Evolutionary conservation across 2,113 vertebrate genomes (phyloP).

Genomic region (Ovibos moschatus): DNA sequence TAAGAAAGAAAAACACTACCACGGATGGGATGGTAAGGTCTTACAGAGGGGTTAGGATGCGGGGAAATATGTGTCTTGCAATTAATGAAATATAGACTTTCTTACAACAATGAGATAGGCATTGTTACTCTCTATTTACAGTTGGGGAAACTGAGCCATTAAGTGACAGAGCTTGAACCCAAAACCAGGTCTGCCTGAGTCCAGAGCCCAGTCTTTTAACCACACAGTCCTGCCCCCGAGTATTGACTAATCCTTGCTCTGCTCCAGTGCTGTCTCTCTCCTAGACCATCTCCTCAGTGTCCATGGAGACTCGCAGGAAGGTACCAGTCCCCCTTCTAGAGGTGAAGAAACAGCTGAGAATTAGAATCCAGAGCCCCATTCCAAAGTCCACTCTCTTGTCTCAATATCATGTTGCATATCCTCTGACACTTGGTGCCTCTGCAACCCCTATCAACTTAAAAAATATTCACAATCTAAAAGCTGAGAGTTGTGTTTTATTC

Average conservation of each 20-base stretch:
- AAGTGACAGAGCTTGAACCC: background rate
- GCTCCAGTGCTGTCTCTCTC: rapidly evolving
- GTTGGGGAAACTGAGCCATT: background rate
- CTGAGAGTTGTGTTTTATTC: background rate
- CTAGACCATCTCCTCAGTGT: background rate
- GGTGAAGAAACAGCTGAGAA: background rate
- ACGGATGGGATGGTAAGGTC: background rate
- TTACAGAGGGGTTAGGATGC: background rate
- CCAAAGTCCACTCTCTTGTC: background rate
- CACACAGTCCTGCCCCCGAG: too few relatives aligned
- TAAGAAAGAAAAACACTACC: background rate
- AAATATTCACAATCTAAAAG: background rate
- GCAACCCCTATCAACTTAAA: background rate
- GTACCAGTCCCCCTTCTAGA: background rate
- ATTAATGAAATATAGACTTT: background rate
- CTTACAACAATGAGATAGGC: background rate
- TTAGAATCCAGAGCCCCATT: background rate
- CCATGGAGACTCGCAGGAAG: background rate
- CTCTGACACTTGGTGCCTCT: background rate
- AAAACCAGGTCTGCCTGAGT: background rate
- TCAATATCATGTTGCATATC: rapidly evolving
- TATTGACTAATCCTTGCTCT: background rate
- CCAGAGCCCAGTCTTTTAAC: background rate
- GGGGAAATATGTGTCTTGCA: background rate
- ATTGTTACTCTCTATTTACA: background rate